phyloP scores from a whole-genome alignment of 2,113 vertebrate genomes.

The Gracilinanus agilis region DNA sequence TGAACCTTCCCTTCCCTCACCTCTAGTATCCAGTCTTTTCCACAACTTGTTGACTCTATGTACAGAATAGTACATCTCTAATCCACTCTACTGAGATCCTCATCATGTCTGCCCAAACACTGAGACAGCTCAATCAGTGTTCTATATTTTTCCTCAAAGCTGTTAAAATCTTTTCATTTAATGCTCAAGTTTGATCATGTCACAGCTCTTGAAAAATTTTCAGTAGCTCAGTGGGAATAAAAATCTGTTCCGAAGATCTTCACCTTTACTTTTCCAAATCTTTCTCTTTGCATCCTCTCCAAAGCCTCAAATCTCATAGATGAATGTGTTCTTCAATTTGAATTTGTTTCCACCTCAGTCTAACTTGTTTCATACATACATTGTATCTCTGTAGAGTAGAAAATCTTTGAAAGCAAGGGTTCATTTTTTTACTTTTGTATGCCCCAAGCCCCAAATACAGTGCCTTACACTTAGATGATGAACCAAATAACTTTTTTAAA shows the following conservation, averaged over 20 bases:
- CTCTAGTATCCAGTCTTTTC: not conserved
- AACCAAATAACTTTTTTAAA: not conserved
- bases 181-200: not conserved
- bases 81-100: not conserved
- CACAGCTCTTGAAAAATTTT: not conserved
- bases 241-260: not conserved
- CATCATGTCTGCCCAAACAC: not conserved
- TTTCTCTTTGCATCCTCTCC: not conserved
- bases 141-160: not conserved
- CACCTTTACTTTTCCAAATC: not conserved
- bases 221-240: not conserved
- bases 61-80: no score
- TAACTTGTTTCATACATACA: not conserved
- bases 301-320: not conserved
- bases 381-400: not conserved
- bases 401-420: not conserved
- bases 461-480: no score
- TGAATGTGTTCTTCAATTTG: not conserved
- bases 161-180: not conserved
- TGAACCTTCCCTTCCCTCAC: no score
- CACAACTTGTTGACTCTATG: no score
- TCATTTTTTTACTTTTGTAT: not conserved
- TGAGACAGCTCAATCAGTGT: not conserved
- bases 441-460: no score
- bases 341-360: not conserved